Evolutionary conservation across 2,888 invertebrate genomes (phyloP).

Genomic region (Penaeus monodon): DNA sequence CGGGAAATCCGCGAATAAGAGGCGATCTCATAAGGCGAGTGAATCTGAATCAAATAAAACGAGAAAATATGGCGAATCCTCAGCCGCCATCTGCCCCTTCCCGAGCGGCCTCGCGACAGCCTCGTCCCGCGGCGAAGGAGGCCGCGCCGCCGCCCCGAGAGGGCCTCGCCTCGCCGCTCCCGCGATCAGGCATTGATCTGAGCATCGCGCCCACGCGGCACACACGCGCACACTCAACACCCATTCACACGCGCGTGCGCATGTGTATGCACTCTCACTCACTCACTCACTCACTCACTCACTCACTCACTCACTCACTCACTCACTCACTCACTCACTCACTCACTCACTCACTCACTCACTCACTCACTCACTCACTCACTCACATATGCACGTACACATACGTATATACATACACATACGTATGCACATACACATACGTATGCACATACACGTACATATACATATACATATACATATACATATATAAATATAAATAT

Average conservation of each 20-base stretch:
- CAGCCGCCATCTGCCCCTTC: too few species aligned
- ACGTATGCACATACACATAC: neutral
- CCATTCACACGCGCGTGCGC: neutral
- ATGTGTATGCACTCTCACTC: neutral
- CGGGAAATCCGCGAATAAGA: too few species aligned
- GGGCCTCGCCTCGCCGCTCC: too few species aligned
- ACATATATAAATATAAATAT: neutral
- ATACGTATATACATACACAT: neutral
- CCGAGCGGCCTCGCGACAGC: too few species aligned
- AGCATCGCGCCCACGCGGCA: neutral
- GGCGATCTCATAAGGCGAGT: too few species aligned
- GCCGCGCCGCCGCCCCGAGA: too few species aligned
- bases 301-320: neutral
- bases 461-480: neutral
- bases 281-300: neutral
- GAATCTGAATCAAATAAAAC: too few species aligned
- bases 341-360: neutral
- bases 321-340: neutral
- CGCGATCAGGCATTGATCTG: too few species aligned
- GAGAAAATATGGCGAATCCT: too few species aligned
- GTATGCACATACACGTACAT: neutral
- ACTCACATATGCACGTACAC: neutral
- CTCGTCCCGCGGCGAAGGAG: too few species aligned
- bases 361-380: neutral
- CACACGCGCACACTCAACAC: neutral